These are phyloP conservation scores for Lutraria lutraria DNA, from an alignment of 2,888 invertebrate genomes.

Conservation along the genomic window DNA sequence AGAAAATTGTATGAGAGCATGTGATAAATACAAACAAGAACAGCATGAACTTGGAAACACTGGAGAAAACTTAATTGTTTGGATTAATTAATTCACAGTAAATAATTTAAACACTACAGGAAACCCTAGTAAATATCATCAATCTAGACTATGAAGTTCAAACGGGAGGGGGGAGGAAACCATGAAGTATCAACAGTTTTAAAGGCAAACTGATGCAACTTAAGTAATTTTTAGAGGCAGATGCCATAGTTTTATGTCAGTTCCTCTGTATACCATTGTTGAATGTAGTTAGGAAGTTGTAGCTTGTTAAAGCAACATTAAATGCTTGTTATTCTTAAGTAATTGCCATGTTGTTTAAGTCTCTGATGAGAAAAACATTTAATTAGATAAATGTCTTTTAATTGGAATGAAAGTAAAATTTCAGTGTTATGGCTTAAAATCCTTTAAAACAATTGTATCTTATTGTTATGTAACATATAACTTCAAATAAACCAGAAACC, in stretches of 20 bases:
- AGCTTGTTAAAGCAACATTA: neutral
- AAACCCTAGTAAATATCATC: neutral
- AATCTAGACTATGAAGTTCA: neutral
- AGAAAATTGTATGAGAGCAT: neutral
- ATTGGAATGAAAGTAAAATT: neutral
- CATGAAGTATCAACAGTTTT: no score
- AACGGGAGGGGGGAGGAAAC: neutral
- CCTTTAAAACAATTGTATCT: no score
- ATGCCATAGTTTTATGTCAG: no score
- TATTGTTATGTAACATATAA: no score
- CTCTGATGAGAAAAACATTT: neutral
- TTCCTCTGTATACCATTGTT: neutral
- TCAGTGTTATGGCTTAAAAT: neutral
- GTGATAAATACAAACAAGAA: neutral
- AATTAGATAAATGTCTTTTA: neutral
- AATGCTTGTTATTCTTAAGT: neutral
- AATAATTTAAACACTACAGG: neutral
- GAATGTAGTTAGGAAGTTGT: neutral
- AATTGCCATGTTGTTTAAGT: neutral
- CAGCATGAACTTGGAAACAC: neutral
- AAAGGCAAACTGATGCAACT: no score
- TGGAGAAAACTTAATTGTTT: neutral
- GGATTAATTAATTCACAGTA: constrained; percentile 15
- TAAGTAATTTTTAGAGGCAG: no score
- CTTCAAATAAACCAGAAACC: no score